phyloP scores from a whole-genome alignment of 2,888 invertebrate species.

The Stomorhina lunata region DNA sequence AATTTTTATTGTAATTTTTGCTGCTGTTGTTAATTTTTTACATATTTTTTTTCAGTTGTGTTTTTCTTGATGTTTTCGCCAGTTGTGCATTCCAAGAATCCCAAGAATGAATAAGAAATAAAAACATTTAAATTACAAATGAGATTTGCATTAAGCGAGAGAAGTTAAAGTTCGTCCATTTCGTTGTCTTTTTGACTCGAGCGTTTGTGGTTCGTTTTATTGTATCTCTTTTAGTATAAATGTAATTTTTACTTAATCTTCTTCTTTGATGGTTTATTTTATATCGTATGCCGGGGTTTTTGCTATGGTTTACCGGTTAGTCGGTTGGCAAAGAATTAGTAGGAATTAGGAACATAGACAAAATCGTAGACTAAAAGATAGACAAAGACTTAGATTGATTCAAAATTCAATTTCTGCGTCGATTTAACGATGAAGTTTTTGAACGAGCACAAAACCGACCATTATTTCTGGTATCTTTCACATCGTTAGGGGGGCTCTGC shows the following conservation, averaged over 20 bases:
- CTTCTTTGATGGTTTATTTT: not conserved
- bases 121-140: slow-evolving; percentile 39
- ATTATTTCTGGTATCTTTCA: too few relatives aligned
- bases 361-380: not conserved
- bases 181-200: not conserved
- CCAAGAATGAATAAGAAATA: not conserved
- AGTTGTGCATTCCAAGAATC: too few relatives aligned
- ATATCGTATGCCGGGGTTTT: too few relatives aligned
- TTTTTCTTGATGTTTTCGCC: not conserved
- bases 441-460: too few relatives aligned
- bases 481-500: too few relatives aligned
- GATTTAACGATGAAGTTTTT: too few relatives aligned
- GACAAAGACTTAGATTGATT: not conserved
- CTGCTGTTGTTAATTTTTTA: slow-evolving; percentile 26
- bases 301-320: not conserved
- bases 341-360: too few relatives aligned
- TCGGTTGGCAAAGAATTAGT: not conserved
- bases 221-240: slow-evolving; percentile 5
- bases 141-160: slow-evolving; percentile 16
- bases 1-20: not conserved
- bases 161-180: slow-evolving; percentile 26
- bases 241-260: not conserved
- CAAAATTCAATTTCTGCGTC: not conserved
- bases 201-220: slow-evolving; percentile 36
- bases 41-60: not conserved